Evolutionary conservation across 2,888 invertebrate genomes (phyloP).

Genomic region (Eupithecia abbreviata): DNA sequence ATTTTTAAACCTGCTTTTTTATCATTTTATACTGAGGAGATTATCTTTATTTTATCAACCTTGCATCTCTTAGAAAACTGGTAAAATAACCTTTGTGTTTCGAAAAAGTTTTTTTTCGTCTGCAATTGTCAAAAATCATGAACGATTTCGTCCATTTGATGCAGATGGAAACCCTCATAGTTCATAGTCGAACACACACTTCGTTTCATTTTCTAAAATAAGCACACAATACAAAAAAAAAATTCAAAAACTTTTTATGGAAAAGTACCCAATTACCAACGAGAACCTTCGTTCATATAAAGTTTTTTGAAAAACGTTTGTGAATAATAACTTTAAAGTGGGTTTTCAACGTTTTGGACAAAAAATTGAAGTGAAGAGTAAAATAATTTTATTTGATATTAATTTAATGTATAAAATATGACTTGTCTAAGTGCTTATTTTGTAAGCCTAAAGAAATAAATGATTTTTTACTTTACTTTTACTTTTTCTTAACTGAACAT

Average conservation of each 20-base stretch:
- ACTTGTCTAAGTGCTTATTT: no score
- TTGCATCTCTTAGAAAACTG: background rate
- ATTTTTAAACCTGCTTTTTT: background rate
- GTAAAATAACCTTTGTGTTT: background rate
- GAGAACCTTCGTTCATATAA: background rate
- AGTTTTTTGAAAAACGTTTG: background rate
- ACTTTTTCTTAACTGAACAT: no score
- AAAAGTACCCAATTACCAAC: background rate
- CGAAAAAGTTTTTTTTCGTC: background rate
- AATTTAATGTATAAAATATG: no score
- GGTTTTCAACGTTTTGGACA: no score
- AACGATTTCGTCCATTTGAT: background rate
- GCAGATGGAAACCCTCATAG: background rate
- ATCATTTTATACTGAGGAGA: no score
- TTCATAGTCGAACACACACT: background rate
- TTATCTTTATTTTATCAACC: background rate
- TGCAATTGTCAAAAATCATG: background rate
- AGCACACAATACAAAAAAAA: background rate
- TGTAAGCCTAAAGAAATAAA: no score
- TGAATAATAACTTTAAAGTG: no score
- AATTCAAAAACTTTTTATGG: background rate
- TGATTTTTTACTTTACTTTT: no score
- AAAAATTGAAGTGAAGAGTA: no score
- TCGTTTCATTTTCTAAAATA: background rate
- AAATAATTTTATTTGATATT: no score